Evolutionary conservation across 1,140 invertebrate species (phyloP).

Genomic region (Episyrphus balteatus): DNA sequence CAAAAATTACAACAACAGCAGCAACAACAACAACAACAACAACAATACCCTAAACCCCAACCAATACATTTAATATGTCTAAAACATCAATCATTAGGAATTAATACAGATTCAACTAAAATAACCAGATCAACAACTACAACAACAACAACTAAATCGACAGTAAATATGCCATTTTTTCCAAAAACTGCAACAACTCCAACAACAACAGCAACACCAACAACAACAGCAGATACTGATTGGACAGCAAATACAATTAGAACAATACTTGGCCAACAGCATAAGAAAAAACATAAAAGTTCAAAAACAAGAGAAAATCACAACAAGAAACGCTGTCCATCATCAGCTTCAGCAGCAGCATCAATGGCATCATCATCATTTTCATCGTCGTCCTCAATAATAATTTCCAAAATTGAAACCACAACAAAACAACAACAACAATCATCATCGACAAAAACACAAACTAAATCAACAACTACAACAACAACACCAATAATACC

Average conservation of each 20-base stretch:
- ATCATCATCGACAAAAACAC: background rate
- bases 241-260: constrained; percentile 6
- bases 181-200: background rate
- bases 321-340: background rate
- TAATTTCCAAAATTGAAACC: background rate
- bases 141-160: constrained; percentile 5
- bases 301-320: background rate
- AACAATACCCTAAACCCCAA: constrained; percentile 1
- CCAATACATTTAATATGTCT: background rate
- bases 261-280: constrained; percentile 4
- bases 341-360: background rate
- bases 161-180: background rate
- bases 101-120: constrained; percentile 1
- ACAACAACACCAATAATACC: no score
- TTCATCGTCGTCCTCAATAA: background rate
- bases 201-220: background rate
- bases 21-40: constrained; percentile 11
- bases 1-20: background rate
- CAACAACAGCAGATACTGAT: background rate
- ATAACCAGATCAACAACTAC: background rate
- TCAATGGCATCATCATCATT: background rate
- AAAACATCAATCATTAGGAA: constrained; percentile 1
- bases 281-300: no score
- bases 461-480: no score
- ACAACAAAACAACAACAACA: background rate